Base-by-base conservation (phyloP, 1,140 invertebrate species). In the Polypedilum pembai region DNA sequence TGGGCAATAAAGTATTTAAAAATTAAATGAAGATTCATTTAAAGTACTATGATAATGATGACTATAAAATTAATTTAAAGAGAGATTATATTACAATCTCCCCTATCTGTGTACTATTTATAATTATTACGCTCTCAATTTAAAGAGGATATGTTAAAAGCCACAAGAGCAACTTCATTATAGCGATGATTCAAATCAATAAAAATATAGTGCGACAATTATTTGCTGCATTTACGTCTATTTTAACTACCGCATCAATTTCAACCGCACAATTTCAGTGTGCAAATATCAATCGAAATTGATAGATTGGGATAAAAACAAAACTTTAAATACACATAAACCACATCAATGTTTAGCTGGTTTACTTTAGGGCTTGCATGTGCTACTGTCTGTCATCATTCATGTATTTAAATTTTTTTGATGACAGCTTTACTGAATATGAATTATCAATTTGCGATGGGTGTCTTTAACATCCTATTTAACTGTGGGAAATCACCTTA, bases 241-340 rank as follows among this genome's bases (percentile, higher is more conserved):
- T 56, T 56, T 56, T 56, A 12, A 56, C n/a, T 56, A 56, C 45
- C 45, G 45, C 45, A 56, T 56, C 45, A 56, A 56, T 56, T 56
- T n/a, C n/a, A 56, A 56, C 45, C 45, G 12, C 45, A 33, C 24
- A 56, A 15, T 56, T 56, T 56, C 45, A 56, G n/a, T 56, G 45
- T 56, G 15, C 45, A 56, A 56, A 56, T 12, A 56, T 45, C 45
- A n/a, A 56, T 56, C 12, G n/a, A n/a, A 12, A 56, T 56, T 56
- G 45, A 56, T 56, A n/a, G 45, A 56, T n/a, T 56, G 12, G 12
- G 15, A 56, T 45, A 56, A 56, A 15, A 15, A 56, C 45, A 56
- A 56, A 56, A n/a, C 15, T 12, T 56, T n/a, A 12, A 56, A 33
- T 33, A 33, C 24, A 33, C 24, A 33, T 56, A 12, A n/a, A 56